phyloP scores from a whole-genome alignment of 1,140 invertebrate species.

The Ptiloglossa arizonensis region DNA sequence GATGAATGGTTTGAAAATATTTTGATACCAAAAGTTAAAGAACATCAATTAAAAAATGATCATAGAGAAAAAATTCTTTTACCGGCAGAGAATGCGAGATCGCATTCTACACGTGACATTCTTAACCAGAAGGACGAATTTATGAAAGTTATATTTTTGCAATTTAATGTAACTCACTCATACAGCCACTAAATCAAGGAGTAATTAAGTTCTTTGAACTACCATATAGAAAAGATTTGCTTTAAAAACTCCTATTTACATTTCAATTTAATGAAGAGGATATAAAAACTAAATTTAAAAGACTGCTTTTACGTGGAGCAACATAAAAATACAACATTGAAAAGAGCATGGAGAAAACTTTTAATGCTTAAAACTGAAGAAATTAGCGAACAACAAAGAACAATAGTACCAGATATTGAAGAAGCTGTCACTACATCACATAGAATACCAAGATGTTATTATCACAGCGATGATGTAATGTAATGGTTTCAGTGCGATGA shows the following conservation, averaged over 20 bases:
- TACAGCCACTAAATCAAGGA: not conserved
- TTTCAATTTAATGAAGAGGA: not conserved
- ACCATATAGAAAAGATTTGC: not conserved
- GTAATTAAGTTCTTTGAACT: not conserved
- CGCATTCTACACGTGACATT: too few species aligned
- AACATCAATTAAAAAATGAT: too few species aligned
- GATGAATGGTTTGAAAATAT: too few species aligned
- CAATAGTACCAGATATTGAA: not conserved
- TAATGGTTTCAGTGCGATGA: too few species aligned
- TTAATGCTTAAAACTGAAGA: not conserved
- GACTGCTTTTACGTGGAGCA: not conserved
- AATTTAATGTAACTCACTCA: too few species aligned
- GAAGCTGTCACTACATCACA: too few species aligned
- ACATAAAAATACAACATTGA: not conserved
- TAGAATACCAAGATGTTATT: not conserved
- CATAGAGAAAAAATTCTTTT: too few species aligned
- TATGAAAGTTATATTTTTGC: not conserved
- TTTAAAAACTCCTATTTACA: not conserved
- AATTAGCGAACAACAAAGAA: not conserved
- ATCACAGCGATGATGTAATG: too few species aligned
- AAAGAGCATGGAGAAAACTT: constrained; percentile 4
- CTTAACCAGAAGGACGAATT: too few species aligned
- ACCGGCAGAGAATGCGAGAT: too few species aligned
- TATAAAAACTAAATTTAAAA: constrained; percentile 7
- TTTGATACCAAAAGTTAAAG: too few species aligned